Conservation (phyloP, 2,113 vertebrate genomes). For the Podilymbus podiceps region DNA sequence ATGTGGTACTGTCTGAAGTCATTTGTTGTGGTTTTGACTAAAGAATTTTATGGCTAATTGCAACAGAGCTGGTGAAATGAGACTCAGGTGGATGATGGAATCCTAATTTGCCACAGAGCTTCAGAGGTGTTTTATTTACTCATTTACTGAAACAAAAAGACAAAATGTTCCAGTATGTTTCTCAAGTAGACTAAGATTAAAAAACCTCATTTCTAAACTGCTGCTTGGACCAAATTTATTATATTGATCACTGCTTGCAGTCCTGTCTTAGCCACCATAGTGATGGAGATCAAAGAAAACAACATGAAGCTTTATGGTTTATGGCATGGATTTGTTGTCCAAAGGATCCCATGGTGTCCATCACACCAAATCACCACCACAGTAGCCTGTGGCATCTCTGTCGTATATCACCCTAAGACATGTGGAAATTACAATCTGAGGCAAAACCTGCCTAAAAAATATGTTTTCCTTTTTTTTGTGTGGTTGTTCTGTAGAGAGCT, state of each 20-base stretch:
- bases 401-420: rapidly evolving
- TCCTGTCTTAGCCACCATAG: not conserved
- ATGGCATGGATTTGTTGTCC: not conserved
- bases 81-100: not conserved
- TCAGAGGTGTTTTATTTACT: not conserved
- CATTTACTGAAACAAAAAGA: not conserved
- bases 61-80: not conserved
- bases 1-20: not conserved
- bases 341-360: not conserved
- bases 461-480: not conserved
- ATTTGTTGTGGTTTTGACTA: not conserved
- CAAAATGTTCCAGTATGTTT: not conserved
- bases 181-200: not conserved
- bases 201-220: not conserved
- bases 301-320: not conserved
- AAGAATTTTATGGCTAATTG: not conserved
- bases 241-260: not conserved
- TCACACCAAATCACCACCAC: not conserved
- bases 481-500: not conserved
- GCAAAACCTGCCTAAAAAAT: not conserved
- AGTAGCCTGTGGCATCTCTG: not conserved
- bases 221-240: not conserved
- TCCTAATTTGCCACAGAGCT: not conserved
- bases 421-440: rapidly evolving
- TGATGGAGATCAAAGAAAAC: not conserved